Conservation (phyloP, 2,888 invertebrate genomes). For the Drosophila monieri region DNA sequence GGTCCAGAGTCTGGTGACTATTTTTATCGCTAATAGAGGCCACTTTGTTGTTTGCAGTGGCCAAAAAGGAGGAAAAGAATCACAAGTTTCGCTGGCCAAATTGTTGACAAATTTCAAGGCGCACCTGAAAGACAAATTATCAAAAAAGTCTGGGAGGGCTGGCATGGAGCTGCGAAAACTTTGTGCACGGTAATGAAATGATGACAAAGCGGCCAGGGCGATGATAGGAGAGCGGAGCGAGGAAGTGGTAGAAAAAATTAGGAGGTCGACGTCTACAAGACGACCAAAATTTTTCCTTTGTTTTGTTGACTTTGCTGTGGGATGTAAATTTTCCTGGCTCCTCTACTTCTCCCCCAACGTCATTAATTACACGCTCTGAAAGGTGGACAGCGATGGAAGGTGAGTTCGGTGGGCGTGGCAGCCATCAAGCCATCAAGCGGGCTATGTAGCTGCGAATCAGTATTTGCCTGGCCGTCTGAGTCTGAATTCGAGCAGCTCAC, state of each 20-base stretch:
- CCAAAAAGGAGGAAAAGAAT: conserved; percentile 50
- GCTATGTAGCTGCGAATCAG: conserved; percentile 54
- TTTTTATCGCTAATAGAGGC: conserved; percentile 77
- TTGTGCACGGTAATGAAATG: conserved; percentile 74
- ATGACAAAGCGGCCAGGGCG: conserved; percentile 70
- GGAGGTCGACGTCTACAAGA: conserved; percentile 37
- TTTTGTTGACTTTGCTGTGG: conserved; percentile 52
- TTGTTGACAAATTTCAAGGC: conserved; percentile 77
- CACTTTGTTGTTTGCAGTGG: conserved; percentile 60
- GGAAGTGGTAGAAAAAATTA: conserved; percentile 21
- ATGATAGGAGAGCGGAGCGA: conserved; percentile 39
- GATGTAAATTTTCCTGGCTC: conserved; percentile 61
- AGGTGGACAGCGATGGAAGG: conserved; percentile 20
- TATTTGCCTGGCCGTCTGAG: conserved; percentile 42
- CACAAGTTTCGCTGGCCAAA: conserved; percentile 71
- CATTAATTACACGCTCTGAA: conserved; percentile 62
- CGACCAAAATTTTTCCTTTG: conserved; percentile 62
- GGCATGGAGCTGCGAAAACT: conserved; percentile 32
- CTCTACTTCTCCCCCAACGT: conserved; percentile 29
- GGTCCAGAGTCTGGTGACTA: conserved; percentile 42
- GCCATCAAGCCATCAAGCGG: conserved; percentile 21
- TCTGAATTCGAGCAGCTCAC: conserved; percentile 10
- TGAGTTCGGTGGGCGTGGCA: conserved; percentile 23
- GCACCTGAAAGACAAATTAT: conserved; percentile 77
- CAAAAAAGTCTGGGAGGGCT: conserved; percentile 11